A percentile compares a stretch with the other conserved stretches of the same genome.
phyloP scores from a whole-genome alignment of 1,140 invertebrate species.

The Stegodyphus mimosarum region DNA sequence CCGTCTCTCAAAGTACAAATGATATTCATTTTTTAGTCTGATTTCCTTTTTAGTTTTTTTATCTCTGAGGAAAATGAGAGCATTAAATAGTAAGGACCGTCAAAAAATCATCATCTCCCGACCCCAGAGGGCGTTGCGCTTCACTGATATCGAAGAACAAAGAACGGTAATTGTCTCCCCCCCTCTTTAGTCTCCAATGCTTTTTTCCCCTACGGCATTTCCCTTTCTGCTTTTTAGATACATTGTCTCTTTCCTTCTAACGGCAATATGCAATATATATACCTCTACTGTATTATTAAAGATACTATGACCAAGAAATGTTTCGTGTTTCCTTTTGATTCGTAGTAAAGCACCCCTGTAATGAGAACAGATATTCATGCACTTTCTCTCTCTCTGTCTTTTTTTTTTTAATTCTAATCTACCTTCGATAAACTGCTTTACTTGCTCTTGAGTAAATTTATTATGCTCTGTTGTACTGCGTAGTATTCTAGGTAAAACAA shows the following conservation, averaged over 20 bases:
- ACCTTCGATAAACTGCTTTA: too few species aligned
- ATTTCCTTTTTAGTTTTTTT: neutral
- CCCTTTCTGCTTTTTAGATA: conserved; percentile 10
- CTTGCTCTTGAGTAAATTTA: too few species aligned
- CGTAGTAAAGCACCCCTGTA: conserved; percentile 16
- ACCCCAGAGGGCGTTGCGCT: conserved; percentile 22
- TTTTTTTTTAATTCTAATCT: neutral
- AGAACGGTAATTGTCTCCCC: conserved; percentile 36
- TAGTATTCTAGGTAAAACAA: too few species aligned
- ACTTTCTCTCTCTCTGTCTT: neutral
- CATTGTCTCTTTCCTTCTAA: conserved; percentile 26
- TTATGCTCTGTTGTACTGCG: too few species aligned
- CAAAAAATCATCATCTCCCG: conserved; percentile 22
- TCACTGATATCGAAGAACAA: conserved; percentile 32
- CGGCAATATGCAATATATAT: conserved; percentile 30
- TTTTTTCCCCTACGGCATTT: conserved; percentile 3
- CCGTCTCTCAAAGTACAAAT: conserved; percentile 12
- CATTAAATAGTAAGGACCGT: conserved; percentile 21
- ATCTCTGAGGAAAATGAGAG: conserved; percentile 25
- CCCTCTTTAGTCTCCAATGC: neutral
- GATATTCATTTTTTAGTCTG: neutral
- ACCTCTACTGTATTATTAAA: neutral
- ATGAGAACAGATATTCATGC: neutral
- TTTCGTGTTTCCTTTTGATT: conserved; percentile 7
- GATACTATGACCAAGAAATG: conserved; percentile 5